These are phyloP conservation scores for Nebria ingens DNA, from an alignment of 1,140 invertebrate species.

Conservation along the genomic window DNA sequence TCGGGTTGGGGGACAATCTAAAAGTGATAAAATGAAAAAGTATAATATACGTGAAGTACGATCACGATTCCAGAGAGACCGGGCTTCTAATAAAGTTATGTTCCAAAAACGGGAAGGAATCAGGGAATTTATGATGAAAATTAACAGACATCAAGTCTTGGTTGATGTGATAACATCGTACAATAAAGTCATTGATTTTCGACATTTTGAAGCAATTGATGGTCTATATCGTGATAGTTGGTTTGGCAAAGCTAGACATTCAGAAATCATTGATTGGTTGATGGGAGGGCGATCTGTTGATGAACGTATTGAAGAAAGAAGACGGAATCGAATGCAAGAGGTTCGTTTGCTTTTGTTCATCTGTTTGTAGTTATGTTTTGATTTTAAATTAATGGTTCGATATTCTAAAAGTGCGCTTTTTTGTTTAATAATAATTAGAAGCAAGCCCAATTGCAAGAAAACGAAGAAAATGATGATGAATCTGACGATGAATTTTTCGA, in stretches of 20 bases:
- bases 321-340: background rate
- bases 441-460: background rate
- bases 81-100: background rate
- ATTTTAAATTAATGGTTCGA: too few species aligned
- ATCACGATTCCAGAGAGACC: background rate
- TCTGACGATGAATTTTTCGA: slow-evolving; percentile 4
- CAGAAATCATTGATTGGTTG: slow-evolving; percentile 22
- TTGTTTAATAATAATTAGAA: too few species aligned
- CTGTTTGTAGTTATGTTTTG: too few species aligned
- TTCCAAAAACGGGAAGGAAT: slow-evolving; percentile 12
- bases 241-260: slow-evolving; percentile 18
- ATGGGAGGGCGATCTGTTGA: slow-evolving; percentile 12
- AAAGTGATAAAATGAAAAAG: slow-evolving; percentile 41
- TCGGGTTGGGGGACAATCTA: slow-evolving; percentile 62
- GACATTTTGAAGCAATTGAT: slow-evolving; percentile 17
- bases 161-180: slow-evolving; percentile 7
- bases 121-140: slow-evolving; percentile 10
- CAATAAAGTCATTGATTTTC: slow-evolving; percentile 17
- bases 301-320: background rate
- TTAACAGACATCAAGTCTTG: background rate
- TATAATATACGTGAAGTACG: slow-evolving; percentile 36
- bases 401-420: too few species aligned
- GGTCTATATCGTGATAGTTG: slow-evolving; percentile 19
- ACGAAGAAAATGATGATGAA: slow-evolving; percentile 1
- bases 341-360: background rate